Conservation (phyloP, 2,113 vertebrate genomes). For the Calypte anna region DNA sequence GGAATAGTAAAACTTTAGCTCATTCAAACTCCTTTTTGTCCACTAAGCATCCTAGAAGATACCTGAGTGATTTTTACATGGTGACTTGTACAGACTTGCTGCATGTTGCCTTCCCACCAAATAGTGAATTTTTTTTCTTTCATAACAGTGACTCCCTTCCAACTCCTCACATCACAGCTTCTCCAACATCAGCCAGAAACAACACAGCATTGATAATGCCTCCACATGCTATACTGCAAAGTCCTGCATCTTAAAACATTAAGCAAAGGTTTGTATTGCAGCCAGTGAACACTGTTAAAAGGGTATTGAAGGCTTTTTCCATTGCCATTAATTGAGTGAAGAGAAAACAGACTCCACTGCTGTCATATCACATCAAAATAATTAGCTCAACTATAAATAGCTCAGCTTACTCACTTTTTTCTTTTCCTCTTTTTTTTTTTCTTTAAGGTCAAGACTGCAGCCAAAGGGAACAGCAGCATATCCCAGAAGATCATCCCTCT, state of each 20-base stretch:
- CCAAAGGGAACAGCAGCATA: background rate
- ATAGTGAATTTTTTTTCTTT: background rate
- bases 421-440: background rate
- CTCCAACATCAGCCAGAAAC: background rate
- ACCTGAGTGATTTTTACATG: accelerated
- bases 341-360: conserved; percentile 1
- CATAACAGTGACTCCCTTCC: background rate
- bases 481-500: background rate
- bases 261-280: background rate
- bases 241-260: background rate
- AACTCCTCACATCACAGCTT: background rate
- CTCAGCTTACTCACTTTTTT: conserved; percentile 46
- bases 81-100: background rate
- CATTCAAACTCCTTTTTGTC: background rate
- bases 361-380: conserved; percentile 56
- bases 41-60: background rate
- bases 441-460: conserved; percentile 51
- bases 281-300: background rate
- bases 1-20: background rate
- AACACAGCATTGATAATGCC: background rate
- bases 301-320: background rate
- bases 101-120: background rate
- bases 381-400: conserved; percentile 63
- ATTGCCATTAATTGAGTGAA: conserved; percentile 37
- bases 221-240: background rate